Conservation (phyloP, 2,113 vertebrate species). For the Conger conger region DNA sequence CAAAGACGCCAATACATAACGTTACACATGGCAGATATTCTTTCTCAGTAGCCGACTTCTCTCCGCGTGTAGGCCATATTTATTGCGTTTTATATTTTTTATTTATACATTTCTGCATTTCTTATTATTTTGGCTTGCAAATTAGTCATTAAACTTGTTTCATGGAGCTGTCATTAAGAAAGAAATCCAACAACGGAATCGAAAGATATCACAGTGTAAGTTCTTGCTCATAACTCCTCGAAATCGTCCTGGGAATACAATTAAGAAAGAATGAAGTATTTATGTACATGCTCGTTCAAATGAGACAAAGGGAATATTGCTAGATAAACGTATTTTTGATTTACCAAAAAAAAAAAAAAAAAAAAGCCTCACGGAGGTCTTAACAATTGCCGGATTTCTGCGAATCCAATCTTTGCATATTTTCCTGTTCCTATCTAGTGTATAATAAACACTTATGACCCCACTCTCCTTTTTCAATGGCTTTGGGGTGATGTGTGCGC, state of each 20-base stretch:
- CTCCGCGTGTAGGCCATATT: neutral
- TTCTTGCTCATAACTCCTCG: constrained; percentile 49
- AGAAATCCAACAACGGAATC: constrained; percentile 40
- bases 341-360: constrained; percentile 74
- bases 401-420: constrained; percentile 88
- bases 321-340: constrained; percentile 58
- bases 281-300: constrained; percentile 36
- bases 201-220: constrained; percentile 45
- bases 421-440: constrained; percentile 90
- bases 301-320: constrained; percentile 26
- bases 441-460: constrained; percentile 87
- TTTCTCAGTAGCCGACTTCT: constrained; percentile 40
- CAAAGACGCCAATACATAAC: constrained; percentile 44
- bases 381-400: constrained; percentile 90
- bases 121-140: constrained; percentile 51
- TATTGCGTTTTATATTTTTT: constrained; percentile 39
- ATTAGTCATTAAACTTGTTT: constrained; percentile 55
- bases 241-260: constrained; percentile 35
- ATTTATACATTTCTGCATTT: constrained; percentile 35
- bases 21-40: constrained; percentile 26
- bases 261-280: constrained; percentile 44
- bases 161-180: constrained; percentile 53
- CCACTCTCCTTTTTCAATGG: constrained; percentile 76
- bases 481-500: constrained; percentile 69
- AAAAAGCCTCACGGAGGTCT: constrained; percentile 71